Conservation (phyloP, 2,888 invertebrate species). For the Meandrusa payeni region DNA sequence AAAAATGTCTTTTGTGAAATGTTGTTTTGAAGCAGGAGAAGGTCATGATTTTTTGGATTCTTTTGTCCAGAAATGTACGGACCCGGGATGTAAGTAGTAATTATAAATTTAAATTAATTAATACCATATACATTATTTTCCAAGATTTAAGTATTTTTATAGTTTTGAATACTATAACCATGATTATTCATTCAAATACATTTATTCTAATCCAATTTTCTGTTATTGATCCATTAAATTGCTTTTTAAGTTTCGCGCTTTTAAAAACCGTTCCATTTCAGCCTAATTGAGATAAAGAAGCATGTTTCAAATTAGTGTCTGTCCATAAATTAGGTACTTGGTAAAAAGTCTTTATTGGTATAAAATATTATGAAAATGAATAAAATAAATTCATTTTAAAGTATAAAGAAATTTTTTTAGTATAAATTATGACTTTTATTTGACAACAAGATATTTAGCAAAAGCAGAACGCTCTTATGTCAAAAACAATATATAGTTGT, state of each 20-base stretch:
- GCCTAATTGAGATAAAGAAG: background rate
- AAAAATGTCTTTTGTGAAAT: slow-evolving; percentile 86
- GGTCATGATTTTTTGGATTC: slow-evolving; percentile 88
- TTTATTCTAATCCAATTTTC: slow-evolving; percentile 4
- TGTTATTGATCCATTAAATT: slow-evolving; percentile 19
- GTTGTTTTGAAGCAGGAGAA: slow-evolving; percentile 89
- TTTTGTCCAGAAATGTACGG: slow-evolving; percentile 89
- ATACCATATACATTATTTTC: no score
- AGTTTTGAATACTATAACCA: no score
- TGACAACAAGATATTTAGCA: background rate
- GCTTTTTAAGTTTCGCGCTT: slow-evolving; percentile 14
- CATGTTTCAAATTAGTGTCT: no score
- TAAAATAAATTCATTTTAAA: background rate
- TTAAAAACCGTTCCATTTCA: slow-evolving; percentile 5
- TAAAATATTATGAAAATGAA: background rate
- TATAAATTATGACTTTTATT: no score
- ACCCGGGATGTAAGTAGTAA: slow-evolving; percentile 88
- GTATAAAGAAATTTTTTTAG: no score
- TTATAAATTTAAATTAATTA: background rate
- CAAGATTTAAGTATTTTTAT: no score
- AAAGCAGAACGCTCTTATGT: slow-evolving; percentile 20
- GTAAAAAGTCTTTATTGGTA: no score
- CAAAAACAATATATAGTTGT: slow-evolving; percentile 21
- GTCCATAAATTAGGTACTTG: no score
- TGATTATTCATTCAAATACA: no score